Evolutionary conservation across 30 jellyfish, hydroid and myxozoan species (phyloP).

Genomic region (Aurelia aurita complex sp. Pacific): DNA sequence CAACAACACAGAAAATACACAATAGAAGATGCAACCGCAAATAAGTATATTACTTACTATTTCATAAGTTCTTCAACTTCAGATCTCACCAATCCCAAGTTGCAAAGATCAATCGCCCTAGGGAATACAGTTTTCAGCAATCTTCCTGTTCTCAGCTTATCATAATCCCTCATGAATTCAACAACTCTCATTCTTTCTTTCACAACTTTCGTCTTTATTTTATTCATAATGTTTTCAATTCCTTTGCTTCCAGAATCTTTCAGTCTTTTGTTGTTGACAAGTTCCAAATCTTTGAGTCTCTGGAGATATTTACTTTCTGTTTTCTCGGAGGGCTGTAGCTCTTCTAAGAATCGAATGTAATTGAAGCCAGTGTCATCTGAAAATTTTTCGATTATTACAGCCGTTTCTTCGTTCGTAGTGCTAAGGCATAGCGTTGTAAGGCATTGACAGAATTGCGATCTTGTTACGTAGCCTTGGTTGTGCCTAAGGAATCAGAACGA

Average conservation of each 20-base stretch:
- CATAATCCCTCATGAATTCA: slow-evolving; percentile 91
- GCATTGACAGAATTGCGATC: slow-evolving; percentile 92
- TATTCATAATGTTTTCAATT: slow-evolving; percentile 67
- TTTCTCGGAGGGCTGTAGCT: slow-evolving; percentile 87
- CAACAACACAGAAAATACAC: neutral
- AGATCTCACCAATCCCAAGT: slow-evolving; percentile 65
- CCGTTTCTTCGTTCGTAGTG: slow-evolving; percentile 68
- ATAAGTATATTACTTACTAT: slow-evolving; percentile 49
- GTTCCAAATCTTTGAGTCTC: slow-evolving; percentile 76
- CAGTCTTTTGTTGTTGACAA: slow-evolving; percentile 46
- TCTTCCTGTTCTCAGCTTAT: slow-evolving; percentile 88
- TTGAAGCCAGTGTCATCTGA: slow-evolving; percentile 94
- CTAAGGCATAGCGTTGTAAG: slow-evolving; percentile 69
- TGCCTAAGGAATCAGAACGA: slow-evolving; percentile 51
- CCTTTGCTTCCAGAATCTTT: slow-evolving; percentile 43
- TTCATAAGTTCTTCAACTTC: slow-evolving; percentile 69
- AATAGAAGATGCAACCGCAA: too few species aligned
- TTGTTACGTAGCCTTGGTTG: slow-evolving; percentile 92
- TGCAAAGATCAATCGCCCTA: slow-evolving; percentile 86
- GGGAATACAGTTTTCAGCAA: slow-evolving; percentile 85
- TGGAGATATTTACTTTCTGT: slow-evolving; percentile 65
- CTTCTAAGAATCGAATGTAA: slow-evolving; percentile 76
- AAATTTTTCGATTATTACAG: slow-evolving; percentile 63
- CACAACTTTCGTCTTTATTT: slow-evolving; percentile 78
- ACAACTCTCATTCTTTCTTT: slow-evolving; percentile 78